Evolutionary conservation across 2,888 invertebrate species (phyloP).

Genomic region (Pachycephus smyrnensis): DNA sequence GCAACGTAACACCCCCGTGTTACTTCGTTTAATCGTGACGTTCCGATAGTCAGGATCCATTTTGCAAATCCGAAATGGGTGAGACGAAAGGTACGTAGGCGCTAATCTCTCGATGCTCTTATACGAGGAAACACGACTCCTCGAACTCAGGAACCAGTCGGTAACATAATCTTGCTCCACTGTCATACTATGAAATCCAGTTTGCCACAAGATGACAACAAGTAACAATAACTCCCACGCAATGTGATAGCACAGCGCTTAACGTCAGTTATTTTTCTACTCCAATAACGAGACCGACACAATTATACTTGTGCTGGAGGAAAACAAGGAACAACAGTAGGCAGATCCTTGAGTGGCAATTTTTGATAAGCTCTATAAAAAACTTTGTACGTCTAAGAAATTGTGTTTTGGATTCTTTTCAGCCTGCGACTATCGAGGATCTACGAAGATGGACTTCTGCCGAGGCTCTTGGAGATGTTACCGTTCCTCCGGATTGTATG

Average conservation of each 20-base stretch:
- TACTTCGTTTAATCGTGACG: neutral
- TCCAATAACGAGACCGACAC: constrained; percentile 34
- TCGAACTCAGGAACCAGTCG: constrained; percentile 29
- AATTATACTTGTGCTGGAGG: neutral
- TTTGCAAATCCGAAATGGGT: neutral
- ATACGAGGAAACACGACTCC: neutral
- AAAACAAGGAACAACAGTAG: neutral
- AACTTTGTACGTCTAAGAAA: neutral
- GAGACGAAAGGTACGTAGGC: neutral
- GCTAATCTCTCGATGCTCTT: neutral
- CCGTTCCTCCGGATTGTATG: constrained; percentile 82
- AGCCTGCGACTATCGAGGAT: constrained; percentile 86
- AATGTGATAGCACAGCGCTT: constrained; percentile 32
- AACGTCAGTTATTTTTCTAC: constrained; percentile 36
- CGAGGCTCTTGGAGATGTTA: constrained; percentile 85
- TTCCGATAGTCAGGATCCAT: neutral
- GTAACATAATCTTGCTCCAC: constrained; percentile 51
- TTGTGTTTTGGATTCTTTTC: constrained; percentile 42
- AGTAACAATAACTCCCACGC: constrained; percentile 52
- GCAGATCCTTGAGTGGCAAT: neutral
- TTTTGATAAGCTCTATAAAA: neutral
- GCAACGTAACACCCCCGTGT: neutral
- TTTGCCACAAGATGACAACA: constrained; percentile 50
- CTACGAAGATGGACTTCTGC: constrained; percentile 87
- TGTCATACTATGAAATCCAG: constrained; percentile 46